phyloP scores from a whole-genome alignment of 2,888 invertebrate genomes.

The Sesamia inferens region DNA sequence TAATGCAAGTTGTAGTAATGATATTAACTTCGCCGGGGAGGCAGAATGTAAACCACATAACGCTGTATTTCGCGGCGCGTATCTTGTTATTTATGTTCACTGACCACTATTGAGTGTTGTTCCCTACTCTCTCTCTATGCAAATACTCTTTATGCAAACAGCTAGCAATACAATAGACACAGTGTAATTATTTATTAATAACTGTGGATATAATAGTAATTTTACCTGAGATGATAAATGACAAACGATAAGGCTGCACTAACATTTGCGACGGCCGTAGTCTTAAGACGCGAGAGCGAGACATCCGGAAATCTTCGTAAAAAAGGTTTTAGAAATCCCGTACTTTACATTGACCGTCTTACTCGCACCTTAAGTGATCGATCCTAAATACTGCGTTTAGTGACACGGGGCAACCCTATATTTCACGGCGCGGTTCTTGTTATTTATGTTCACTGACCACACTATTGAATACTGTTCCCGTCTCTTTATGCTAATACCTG shows the following conservation, averaged over 20 bases:
- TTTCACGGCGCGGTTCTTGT: conserved; percentile 40
- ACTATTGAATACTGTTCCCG: conserved; percentile 53
- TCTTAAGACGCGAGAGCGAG: neutral
- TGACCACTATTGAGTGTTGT: conserved; percentile 56
- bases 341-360: neutral
- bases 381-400: neutral
- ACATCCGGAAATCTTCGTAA: no score
- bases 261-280: neutral
- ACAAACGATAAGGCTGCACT: neutral
- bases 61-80: conserved; percentile 37
- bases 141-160: conserved; percentile 62
- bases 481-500: conserved; percentile 58
- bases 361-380: neutral
- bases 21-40: neutral
- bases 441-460: conserved; percentile 52
- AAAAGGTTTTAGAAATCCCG: neutral
- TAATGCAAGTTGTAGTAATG: neutral
- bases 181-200: conserved; percentile 52
- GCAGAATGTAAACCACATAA: conserved; percentile 22
- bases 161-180: conserved; percentile 39
- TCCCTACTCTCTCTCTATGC: conserved; percentile 53
- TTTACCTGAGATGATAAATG: neutral
- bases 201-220: neutral
- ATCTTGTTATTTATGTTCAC: conserved; percentile 58
- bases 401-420: conserved; percentile 43